Evolutionary conservation across 1,140 invertebrate genomes (phyloP), one percentile per base, ranked within the genome.

Genomic region (Plodia interpunctella): DNA sequence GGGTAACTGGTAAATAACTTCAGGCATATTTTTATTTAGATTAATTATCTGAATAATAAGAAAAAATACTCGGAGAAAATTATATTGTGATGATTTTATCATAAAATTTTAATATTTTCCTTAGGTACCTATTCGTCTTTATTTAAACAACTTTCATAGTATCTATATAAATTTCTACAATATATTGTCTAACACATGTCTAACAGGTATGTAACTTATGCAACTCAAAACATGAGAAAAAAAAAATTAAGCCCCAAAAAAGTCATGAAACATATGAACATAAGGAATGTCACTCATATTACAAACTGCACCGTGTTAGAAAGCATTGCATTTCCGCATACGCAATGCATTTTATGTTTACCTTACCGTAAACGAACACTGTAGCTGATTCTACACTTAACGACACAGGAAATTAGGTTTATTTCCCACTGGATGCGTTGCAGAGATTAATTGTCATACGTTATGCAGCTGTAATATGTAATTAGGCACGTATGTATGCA

Each of bases 321-420:
- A 76, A 72, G 70, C 62, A 54, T 53, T 62, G 63, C 62, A 54
- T 71, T 70, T 74, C 68, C 65, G 68, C 57, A 51, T 63, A 53
- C 55, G 70, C 67, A 63, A 68, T 68, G 65, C 64, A 60, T 58
- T 65, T 70, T 70, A 55, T 68, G 56, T 56, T 51, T 55, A 44
- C 56, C 54, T 55, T 64, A 55, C 35, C 54, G 52, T 56, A 57
- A 68, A 61, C 61, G 65, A 64, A 49, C 51, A 15, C 5, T n/a
- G 38, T 2, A 9, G 5, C n/a, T 51, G 19, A 51, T 50, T 51
- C 21, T n/a, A 44, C 5, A 4, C 25, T 18, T 51, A 49, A 51
- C 51, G 30, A 9, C n/a, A 17, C 13, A 13, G 4, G n/a, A n/a
- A 10, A 21, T 66, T 66, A 49, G 21, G 63, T 63, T 15, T 49